Evolutionary conservation across 2,113 vertebrate genomes (phyloP), one percentile per base, ranked within the genome.

Genomic region (Pseudorasbora parva): DNA sequence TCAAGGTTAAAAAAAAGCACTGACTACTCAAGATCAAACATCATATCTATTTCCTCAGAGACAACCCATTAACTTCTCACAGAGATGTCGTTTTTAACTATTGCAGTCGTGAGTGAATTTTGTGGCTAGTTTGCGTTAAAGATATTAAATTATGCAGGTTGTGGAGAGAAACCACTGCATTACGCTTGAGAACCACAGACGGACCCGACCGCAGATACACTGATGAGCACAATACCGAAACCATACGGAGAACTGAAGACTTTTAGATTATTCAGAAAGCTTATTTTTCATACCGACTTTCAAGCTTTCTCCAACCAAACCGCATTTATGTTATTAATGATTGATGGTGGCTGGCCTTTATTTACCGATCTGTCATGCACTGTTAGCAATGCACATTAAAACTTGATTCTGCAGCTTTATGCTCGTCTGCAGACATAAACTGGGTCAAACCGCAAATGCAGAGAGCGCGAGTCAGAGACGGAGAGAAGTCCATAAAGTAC

Each of bases 51-150:
- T 66, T 83, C 69, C 10, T 62, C 47, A 21, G 78, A 76, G 66
- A 54, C n/a, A 11, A 27, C 8, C 23, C 37, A 23, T 51, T 23
- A 47, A 43, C 64, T 76, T 49, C 73, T 37, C 71, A 8, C 23
- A 75, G 71, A 27, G 37, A 33, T 49, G 59, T 64, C 51, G 15
- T 54, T 59, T 62, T 45, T 25, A 77, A 59, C 75, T 56, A 27
- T 56, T 54, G 62, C 14, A 37, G 66, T 84, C 66, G 33, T 43
- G 19, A 75, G 69, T 51, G 84, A 66, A 15, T 75, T 43, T 68
- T 54, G 68, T 62, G 83, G 84, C 37, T 75, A 54, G 84, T 81
- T 86, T 81, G 57, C 25, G 51, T 77, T 84, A 43, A 76, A 86
- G 62, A 81, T 41, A 27, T 30, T 86, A 41, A 86, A 86, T 84